Evolutionary conservation across 2,113 vertebrate species (phyloP).

Genomic region (Callopanchax toddi): DNA sequence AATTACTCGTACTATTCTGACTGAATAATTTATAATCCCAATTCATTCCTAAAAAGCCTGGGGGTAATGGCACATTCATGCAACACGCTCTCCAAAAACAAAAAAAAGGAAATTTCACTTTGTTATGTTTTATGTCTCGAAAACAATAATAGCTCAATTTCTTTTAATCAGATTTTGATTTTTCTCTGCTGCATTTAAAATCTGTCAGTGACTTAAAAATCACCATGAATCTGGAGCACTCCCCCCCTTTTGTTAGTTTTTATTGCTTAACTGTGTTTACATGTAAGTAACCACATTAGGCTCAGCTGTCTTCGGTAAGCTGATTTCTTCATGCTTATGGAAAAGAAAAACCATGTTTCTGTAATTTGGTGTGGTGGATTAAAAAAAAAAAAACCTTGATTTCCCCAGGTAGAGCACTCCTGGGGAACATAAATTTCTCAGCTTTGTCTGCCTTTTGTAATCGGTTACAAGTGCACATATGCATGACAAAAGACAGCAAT

Average conservation of each 20-base stretch:
- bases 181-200: neutral
- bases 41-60: neutral
- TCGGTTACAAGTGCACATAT: conserved; percentile 7
- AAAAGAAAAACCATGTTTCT: conserved; percentile 6
- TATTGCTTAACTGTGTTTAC: neutral
- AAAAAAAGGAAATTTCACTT: neutral
- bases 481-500: conserved; percentile 18
- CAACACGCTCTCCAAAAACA: neutral
- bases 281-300: neutral
- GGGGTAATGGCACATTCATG: neutral
- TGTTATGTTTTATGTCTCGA: neutral
- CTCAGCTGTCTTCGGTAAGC: conserved; percentile 1
- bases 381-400: conserved; percentile 28
- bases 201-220: neutral
- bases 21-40: neutral
- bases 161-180: neutral
- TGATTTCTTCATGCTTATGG: conserved; percentile 3
- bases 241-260: neutral
- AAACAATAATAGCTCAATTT: neutral
- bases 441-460: conserved; percentile 14
- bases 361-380: conserved; percentile 7
- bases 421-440: conserved; percentile 8
- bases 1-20: neutral
- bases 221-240: neutral
- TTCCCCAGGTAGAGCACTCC: conserved; percentile 29